Evolutionary conservation across 2,888 invertebrate genomes (phyloP), one percentile per base, ranked within the genome.

Genomic region (Dicyrtoma fusca): DNA sequence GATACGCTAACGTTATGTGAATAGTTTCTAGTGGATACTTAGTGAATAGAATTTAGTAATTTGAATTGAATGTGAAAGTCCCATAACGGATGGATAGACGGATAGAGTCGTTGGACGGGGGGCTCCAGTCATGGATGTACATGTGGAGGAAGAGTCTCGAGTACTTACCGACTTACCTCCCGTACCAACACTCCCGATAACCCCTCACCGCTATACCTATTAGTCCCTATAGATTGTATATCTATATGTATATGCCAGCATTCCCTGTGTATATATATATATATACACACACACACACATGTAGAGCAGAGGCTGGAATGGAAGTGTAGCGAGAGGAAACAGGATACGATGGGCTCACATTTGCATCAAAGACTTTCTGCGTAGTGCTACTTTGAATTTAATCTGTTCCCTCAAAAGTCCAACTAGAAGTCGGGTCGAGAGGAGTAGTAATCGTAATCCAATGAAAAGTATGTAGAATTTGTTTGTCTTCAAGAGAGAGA

Each of bases 331-430:
- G 21, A 62, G 42, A 42, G 53, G 66, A 66, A 66, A 66, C 55
- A 55, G 44, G 66, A 65, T 53, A 66, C 42, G 53, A 55, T 66
- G n/a, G 19, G 11, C 19, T 53, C 34, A 26, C 21, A 66, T 66
- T 66, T 66, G 66, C 66, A 66, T 66, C 42, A 55, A 55, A 66
- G 21, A 64, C 51, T 49, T 34, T 42, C 17, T 8, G 1, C 25
- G 23, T 34, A 6, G 25, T 49, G 34, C 64, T 49, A 64, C 64
- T 64, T 49, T 64, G 64, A 64, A 64, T 51, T 64, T 64, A 64
- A 64, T 64, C 64, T 64, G 47, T 64, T 64, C 25, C 25, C 63
- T 63, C 63, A 19, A 51, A 19, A 49, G 19, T 49, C 34, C 34
- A 34, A 34, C 4, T 34, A 34, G 34, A 34, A 34, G 34, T 34